phyloP scores from a whole-genome alignment of 2,797 vertebrate species.

The Phataginus tetradactyla region DNA sequence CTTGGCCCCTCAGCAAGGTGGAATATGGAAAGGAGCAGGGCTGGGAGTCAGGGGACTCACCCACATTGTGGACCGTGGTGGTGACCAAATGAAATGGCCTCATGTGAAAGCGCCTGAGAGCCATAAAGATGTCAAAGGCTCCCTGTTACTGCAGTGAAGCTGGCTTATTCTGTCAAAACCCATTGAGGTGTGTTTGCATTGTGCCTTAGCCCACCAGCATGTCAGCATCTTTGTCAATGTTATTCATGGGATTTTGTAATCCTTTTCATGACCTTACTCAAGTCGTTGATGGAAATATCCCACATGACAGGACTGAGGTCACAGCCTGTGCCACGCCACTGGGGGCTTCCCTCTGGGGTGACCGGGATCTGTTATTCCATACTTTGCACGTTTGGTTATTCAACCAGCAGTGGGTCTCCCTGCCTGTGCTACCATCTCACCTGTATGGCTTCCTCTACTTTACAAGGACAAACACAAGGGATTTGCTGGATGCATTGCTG shows the following conservation, averaged over 20 bases:
- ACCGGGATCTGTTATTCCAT: background rate
- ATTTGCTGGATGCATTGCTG: background rate
- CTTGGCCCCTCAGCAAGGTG: background rate
- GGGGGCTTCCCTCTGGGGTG: background rate
- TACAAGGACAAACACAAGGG: background rate
- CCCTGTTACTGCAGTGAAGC: background rate
- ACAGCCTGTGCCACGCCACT: accelerated
- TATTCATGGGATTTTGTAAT: background rate
- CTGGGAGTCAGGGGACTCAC: background rate
- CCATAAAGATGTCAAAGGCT: background rate
- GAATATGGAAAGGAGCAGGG: background rate
- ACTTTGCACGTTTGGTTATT: background rate
- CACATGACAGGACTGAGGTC: background rate
- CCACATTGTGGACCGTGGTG: background rate
- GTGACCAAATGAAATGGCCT: background rate
- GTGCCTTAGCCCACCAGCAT: background rate
- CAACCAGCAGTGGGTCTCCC: accelerated
- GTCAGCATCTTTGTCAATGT: background rate
- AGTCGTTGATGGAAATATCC: background rate
- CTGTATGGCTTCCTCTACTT: background rate
- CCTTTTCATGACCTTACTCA: background rate
- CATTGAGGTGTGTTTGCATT: background rate
- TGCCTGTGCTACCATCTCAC: accelerated
- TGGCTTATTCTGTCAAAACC: background rate
- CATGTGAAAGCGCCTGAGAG: background rate